A percentile compares a stretch with the other conserved stretches of the same genome.
These are phyloP conservation scores for Pseudopodoces humilis DNA, from an alignment of 2,113 vertebrate species.

Conservation along the genomic window DNA sequence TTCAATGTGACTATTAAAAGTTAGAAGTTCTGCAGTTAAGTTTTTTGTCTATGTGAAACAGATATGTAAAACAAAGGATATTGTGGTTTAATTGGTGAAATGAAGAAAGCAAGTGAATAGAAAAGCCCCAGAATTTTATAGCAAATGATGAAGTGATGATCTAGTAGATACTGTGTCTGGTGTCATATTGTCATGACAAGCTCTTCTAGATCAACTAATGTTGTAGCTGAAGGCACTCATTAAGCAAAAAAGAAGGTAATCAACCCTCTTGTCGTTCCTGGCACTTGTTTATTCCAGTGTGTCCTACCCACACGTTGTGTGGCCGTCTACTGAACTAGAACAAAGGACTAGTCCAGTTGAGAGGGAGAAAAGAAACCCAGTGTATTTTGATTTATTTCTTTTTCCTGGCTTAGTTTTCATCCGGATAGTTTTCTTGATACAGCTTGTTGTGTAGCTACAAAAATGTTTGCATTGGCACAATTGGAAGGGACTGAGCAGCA, in stretches of 20 bases:
- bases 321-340: background rate
- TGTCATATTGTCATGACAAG: background rate
- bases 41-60: background rate
- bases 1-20: background rate
- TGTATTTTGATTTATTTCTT: background rate
- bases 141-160: background rate
- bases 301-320: background rate
- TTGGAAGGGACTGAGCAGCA: background rate
- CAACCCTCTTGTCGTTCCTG: background rate
- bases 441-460: background rate
- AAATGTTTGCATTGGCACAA: background rate
- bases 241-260: background rate
- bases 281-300: background rate
- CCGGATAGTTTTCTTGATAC: background rate
- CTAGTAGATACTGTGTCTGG: background rate
- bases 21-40: background rate
- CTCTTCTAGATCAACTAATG: background rate
- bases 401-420: background rate
- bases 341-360: background rate
- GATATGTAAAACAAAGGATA: background rate
- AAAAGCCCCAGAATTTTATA: background rate
- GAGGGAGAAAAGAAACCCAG: background rate
- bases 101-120: background rate
- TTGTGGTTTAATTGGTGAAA: background rate
- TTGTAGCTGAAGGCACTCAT: background rate